Base-by-base conservation (phyloP, 2,797 vertebrate genomes). In the Bradypus variegatus region DNA sequence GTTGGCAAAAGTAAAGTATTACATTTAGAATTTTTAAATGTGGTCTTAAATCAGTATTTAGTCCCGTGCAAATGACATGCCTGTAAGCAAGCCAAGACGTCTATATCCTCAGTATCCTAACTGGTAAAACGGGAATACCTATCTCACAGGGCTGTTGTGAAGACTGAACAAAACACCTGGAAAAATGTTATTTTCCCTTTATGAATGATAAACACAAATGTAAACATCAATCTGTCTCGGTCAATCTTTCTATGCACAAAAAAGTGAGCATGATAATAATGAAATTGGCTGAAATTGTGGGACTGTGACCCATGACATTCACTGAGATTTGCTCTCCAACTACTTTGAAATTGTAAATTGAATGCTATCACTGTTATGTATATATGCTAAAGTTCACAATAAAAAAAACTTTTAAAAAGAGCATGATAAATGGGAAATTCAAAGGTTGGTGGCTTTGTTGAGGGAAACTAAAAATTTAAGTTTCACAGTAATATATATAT, bases 31-130 rank as follows among this genome's bases (percentile, higher is more conserved):
- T 91, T 92, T 90, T 29, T n/a, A 84, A 94, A 77, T 69, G 23
- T 91, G 58, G 25, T 78, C 92, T 92, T 79, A 89, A 90, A 55
- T 33, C 89, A 91, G n/a, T 86, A 92, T 64, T 91, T 72, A 91
- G 58, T 70, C 25, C 89, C 70, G 81, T 82, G 62, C 64, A 89
- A 93, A 86, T 72, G 58, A 85, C n/a, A 53, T n/a, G 19, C n/a
- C 65, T 92, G 50, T 86, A 38, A 92, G 31, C 27, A 94, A 83
- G 62, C 14, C 76, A 86, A 90, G 45, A 85, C 6, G 65, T 79
- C 89, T 50, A 76, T 50, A 84, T 50, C n/a, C 55, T 75, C 48
- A 21, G 48, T 83, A 67, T 81, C n/a, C 67, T 83, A 85, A 82
- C 14, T 93, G 15, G 1, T 78, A 70, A 94, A 93, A 89, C 48